Conservation (phyloP, 2,113 vertebrate genomes). For the Puntigrus tetrazona region DNA sequence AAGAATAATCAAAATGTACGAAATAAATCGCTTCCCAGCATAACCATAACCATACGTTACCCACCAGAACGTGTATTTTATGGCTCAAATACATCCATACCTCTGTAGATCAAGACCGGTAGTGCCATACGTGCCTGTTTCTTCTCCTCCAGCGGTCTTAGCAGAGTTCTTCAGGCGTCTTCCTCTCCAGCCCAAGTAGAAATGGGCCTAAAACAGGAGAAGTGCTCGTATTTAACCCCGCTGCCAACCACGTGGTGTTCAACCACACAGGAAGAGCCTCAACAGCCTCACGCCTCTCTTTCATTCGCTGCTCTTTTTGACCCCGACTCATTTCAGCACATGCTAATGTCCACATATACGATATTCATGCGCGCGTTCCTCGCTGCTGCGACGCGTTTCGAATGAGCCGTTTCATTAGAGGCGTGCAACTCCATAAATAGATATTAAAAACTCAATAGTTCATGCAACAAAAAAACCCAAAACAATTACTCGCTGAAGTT, state of each 20-base stretch:
- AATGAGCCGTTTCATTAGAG: not conserved
- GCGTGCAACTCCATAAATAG: too few species aligned
- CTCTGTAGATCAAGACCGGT: constrained; percentile 11
- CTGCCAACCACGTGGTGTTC: constrained; percentile 69
- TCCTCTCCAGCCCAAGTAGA: constrained; percentile 56
- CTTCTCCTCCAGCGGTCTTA: constrained; percentile 44
- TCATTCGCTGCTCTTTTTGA: constrained; percentile 54
- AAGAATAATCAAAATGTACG: not conserved
- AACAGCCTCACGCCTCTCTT: constrained; percentile 72
- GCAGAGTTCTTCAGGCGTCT: constrained; percentile 57
- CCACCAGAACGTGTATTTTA: not conserved
- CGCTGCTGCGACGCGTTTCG: not conserved
- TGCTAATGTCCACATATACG: not conserved
- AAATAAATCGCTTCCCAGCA: not conserved
- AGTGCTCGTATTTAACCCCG: constrained; percentile 75
- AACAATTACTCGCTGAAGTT: too few species aligned
- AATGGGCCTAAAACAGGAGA: constrained; percentile 69
- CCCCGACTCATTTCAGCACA: not conserved
- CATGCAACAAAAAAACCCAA: too few species aligned
- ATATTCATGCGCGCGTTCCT: not conserved
- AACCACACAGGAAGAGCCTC: constrained; percentile 82
- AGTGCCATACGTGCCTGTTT: constrained; percentile 50
- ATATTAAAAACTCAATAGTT: too few species aligned
- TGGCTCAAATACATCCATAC: constrained; percentile 21
- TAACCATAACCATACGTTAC: not conserved